Percentiles rank a stretch among this genome's conserved stretches.
Evolutionary conservation across 2,888 invertebrate genomes (phyloP).

Genomic region (Amphipyra tragopoginis): DNA sequence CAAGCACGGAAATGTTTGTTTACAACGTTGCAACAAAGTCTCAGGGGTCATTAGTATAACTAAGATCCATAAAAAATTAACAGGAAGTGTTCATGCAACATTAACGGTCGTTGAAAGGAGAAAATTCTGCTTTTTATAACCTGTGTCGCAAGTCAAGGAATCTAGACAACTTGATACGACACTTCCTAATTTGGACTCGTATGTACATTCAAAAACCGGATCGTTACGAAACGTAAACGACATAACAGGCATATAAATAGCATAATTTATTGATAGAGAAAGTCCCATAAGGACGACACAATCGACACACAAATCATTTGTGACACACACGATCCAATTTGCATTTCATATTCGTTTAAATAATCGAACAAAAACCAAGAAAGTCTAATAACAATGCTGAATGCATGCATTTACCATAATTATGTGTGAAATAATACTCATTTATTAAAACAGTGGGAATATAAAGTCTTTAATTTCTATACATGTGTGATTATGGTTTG

Average conservation of each 20-base stretch:
- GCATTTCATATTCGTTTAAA: constrained; percentile 36
- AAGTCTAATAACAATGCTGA: constrained; percentile 46
- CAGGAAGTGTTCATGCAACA: constrained; percentile 40
- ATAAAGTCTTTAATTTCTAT: constrained; percentile 35
- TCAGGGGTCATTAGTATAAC: constrained; percentile 24
- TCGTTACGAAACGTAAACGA: constrained; percentile 42
- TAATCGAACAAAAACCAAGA: constrained; percentile 43
- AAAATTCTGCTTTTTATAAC: constrained; percentile 42
- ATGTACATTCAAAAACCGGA: constrained; percentile 46
- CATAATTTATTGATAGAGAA: constrained; percentile 54
- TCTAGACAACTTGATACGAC: constrained; percentile 35
- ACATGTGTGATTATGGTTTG: constrained; percentile 18
- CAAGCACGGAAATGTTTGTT: constrained; percentile 6
- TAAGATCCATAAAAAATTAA: constrained; percentile 24
- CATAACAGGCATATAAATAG: constrained; percentile 42
- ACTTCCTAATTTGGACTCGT: constrained; percentile 48
- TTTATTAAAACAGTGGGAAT: constrained; percentile 55
- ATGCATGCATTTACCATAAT: constrained; percentile 27
- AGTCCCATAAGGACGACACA: constrained; percentile 47
- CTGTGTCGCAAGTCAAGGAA: constrained; percentile 29
- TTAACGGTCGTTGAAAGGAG: constrained; percentile 33
- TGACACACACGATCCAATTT: constrained; percentile 36
- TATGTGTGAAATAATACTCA: constrained; percentile 39
- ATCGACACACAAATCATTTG: constrained; percentile 42
- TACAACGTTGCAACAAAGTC: constrained; percentile 9